These are phyloP conservation scores for Drosophila subsilvestris DNA, from an alignment of 2,888 invertebrate species.

Conservation along the genomic window DNA sequence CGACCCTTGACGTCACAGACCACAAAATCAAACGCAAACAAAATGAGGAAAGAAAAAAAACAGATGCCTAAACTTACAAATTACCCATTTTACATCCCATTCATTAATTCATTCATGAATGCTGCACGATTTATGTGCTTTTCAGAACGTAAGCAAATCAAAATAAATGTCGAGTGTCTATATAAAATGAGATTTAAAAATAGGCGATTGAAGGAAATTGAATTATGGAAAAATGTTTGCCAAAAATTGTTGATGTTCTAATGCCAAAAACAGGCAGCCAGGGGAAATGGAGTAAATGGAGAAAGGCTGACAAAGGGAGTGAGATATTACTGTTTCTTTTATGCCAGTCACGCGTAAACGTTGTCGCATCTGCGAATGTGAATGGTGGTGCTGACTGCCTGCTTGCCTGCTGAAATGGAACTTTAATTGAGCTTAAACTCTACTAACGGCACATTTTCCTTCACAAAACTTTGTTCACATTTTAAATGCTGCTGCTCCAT, in stretches of 20 bases:
- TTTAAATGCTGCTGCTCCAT: slow-evolving; percentile 59
- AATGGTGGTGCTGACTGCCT: slow-evolving; percentile 42
- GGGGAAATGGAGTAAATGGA: too few relatives aligned
- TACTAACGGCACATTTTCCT: slow-evolving; percentile 69
- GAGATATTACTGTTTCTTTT: neutral
- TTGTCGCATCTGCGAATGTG: slow-evolving; percentile 5
- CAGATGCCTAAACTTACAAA: neutral
- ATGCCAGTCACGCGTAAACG: neutral
- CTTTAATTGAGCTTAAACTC: slow-evolving; percentile 74
- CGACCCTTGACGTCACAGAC: too few relatives aligned
- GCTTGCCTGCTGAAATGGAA: neutral
- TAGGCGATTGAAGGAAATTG: too few relatives aligned
- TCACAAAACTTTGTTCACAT: slow-evolving; percentile 48
- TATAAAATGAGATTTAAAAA: too few relatives aligned
- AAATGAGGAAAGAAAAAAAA: neutral
- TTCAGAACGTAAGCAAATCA: slow-evolving; percentile 33
- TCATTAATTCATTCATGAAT: slow-evolving; percentile 33
- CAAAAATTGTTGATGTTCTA: too few relatives aligned
- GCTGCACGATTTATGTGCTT: slow-evolving; percentile 6
- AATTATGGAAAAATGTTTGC: too few relatives aligned
- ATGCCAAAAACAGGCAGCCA: too few relatives aligned
- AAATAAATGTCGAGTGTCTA: slow-evolving; percentile 22
- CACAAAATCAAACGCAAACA: slow-evolving; percentile 8
- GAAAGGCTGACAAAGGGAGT: too few relatives aligned
- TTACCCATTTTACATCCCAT: slow-evolving; percentile 13